phyloP scores from a whole-genome alignment of 1,140 invertebrate genomes.

The Fopius arisanus region DNA sequence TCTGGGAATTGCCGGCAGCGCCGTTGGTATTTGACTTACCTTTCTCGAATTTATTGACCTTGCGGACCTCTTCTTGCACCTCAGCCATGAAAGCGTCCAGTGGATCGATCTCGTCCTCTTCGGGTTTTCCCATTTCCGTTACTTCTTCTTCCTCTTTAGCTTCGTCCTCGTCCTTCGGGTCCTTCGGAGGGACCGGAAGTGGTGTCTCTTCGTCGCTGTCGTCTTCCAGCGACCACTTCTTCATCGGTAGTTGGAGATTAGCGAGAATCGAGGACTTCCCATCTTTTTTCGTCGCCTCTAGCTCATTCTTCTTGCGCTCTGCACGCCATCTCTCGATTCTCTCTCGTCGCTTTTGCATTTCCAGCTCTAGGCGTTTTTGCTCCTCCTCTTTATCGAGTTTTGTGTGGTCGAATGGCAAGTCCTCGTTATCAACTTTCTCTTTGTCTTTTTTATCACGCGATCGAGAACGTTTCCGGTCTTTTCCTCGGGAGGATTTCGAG shows the following conservation, averaged over 20 bases:
- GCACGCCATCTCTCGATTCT: conserved; percentile 65
- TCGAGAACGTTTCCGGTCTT: conserved; percentile 60
- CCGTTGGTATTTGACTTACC: conserved; percentile 59
- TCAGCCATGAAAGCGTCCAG: conserved; percentile 96
- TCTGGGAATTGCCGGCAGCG: conserved; percentile 46
- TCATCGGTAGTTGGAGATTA: conserved; percentile 70
- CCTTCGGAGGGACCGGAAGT: conserved; percentile 51
- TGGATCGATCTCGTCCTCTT: conserved; percentile 87
- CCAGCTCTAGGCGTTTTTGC: conserved; percentile 88
- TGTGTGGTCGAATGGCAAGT: conserved; percentile 74
- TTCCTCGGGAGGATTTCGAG: conserved; percentile 61
- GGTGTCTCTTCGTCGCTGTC: conserved; percentile 79
- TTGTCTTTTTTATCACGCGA: conserved; percentile 66
- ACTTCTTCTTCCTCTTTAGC: conserved; percentile 64
- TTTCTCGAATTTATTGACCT: conserved; percentile 65
- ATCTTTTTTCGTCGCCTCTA: conserved; percentile 81
- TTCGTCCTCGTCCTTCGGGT: conserved; percentile 66
- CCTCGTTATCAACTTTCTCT: conserved; percentile 66
- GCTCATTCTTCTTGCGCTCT: conserved; percentile 81
- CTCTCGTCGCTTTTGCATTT: conserved; percentile 96
- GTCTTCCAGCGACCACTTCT: conserved; percentile 93
- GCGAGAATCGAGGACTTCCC: conserved; percentile 69
- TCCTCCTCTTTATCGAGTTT: conserved; percentile 85
- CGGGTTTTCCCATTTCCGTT: conserved; percentile 62
- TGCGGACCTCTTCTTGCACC: conserved; percentile 89